phyloP scores from a whole-genome alignment of 2,797 vertebrate species.

The Morelia viridis region DNA sequence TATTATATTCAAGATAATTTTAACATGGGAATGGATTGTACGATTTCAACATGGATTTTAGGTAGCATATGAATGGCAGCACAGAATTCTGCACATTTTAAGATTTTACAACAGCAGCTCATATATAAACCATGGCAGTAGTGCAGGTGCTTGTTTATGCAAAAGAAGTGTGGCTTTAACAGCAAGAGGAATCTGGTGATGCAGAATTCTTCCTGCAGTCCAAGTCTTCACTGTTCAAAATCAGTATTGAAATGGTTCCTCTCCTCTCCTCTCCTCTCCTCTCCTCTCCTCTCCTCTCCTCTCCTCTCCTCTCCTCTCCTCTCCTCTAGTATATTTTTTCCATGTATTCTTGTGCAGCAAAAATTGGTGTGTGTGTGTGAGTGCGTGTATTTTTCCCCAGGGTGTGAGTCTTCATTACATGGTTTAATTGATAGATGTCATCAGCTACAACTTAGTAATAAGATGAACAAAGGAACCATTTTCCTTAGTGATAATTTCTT shows the following conservation, averaged over 20 bases:
- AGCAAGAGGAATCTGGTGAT: background rate
- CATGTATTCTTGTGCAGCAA: background rate
- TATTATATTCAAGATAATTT: background rate
- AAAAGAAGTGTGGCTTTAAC: background rate
- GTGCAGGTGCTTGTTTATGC: background rate
- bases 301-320: background rate
- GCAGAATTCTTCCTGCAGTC: background rate
- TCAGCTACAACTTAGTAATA: background rate
- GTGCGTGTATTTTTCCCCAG: background rate
- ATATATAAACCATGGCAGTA: background rate
- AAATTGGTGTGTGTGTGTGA: background rate
- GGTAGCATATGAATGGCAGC: background rate
- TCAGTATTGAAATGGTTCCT: background rate
- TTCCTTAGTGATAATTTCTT: background rate
- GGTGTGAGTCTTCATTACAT: background rate
- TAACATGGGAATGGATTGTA: background rate
- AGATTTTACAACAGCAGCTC: background rate
- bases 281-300: background rate
- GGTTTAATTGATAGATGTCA: background rate
- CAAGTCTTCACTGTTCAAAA: background rate
- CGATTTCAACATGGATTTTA: background rate
- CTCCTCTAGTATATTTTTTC: background rate
- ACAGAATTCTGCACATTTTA: background rate
- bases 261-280: background rate
- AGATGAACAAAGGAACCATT: background rate